Conservation (phyloP, 2,113 vertebrate genomes). For the Oryzias javanicus region DNA sequence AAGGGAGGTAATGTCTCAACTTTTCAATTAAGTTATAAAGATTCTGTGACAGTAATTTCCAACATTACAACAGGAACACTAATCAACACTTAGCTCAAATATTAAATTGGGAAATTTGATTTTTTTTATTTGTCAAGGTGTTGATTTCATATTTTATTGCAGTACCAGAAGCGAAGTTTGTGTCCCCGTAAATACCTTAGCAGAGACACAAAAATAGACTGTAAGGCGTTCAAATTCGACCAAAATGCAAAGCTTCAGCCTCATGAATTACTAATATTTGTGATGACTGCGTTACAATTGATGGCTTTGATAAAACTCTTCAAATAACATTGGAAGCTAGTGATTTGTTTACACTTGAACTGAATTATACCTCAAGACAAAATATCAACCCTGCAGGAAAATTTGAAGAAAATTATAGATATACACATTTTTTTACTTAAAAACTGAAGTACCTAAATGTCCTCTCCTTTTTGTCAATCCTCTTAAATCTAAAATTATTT, state of each 20-base stretch:
- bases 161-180: constrained; percentile 3
- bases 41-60: not conserved
- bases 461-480: no score
- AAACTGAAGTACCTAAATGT: no score
- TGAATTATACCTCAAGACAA: constrained; percentile 2
- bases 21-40: constrained; percentile 17
- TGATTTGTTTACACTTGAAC: constrained; percentile 28
- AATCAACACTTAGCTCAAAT: no score
- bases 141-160: not conserved
- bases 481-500: no score
- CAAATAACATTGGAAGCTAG: constrained; percentile 32
- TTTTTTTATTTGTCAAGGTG: no score
- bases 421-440: no score
- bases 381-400: constrained; percentile 7
- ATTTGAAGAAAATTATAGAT: not conserved
- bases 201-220: constrained; percentile 36
- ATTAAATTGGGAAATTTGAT: no score
- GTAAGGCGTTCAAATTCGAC: constrained; percentile 33
- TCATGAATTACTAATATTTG: constrained; percentile 20
- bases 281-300: constrained; percentile 21
- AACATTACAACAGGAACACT: no score
- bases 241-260: constrained; percentile 17
- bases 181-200: constrained; percentile 31
- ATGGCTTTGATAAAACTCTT: constrained; percentile 43
- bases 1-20: constrained; percentile 24